Evolutionary conservation across 2,113 vertebrate genomes (phyloP), one percentile per base, ranked within the genome.

Genomic region (Lepisosteus oculatus): DNA sequence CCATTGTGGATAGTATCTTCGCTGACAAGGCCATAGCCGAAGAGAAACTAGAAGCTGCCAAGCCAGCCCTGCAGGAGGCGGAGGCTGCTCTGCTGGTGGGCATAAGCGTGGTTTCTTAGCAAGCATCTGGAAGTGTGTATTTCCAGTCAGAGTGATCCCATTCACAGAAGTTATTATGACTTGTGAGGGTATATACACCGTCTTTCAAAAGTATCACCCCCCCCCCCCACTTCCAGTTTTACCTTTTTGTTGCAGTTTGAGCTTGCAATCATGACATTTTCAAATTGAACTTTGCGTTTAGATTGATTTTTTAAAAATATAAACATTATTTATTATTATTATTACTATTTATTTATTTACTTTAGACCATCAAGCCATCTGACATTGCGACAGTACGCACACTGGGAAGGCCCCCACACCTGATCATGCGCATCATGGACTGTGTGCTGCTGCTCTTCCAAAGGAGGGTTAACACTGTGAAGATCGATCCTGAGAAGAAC

Each of bases 361-460:
- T 29, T 3, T 74, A 99, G 97, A 98, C 96, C 5, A 98, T 99
- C 86, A 98, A 96, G 76, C 95, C 95, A 2, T 86, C 94, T 0
- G 97, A 99, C 76, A 99, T 99, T 0, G 95, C 96, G 43, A 98
- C 96, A 0, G 95, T 99, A 2, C 92, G 96, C n/a, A 99, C 95
- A 0, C 83, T 99, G 43, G 94, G 95, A 3, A 91, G 96, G 0
- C 97, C 97, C 0, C 97, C 97, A 0, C 97, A 98, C 78, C 95
- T 99, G 75, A 97, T 98, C 83, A 99, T 99, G 97, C 86, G 95
- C 0, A 98, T 98, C 85, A 99, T 99, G 97, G 97, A 99, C 70
- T 98, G 96, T 0, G 96, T 98, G 77, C 73, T 99, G 76, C 90
- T 99, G 80, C 92, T 99, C 11, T 97, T 99, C 82, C 95, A 96